A percentile compares a stretch with the other conserved stretches of the same genome.
Evolutionary conservation across 2,113 vertebrate species (phyloP).

Genomic region (Ibidorhyncha struthersii): DNA sequence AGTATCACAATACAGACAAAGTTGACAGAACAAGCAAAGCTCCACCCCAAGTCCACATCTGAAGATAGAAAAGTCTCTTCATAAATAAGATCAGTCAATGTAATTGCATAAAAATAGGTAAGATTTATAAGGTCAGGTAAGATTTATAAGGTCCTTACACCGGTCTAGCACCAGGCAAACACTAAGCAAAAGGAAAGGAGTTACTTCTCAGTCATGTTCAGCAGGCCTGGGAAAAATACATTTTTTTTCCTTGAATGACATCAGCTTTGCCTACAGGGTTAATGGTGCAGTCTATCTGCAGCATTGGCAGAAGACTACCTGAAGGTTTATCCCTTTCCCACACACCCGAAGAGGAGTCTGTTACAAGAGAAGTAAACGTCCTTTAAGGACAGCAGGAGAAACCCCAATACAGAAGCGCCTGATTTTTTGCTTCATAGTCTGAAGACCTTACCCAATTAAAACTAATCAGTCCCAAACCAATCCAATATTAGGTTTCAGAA

Average conservation of each 20-base stretch:
- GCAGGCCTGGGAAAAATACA: neutral
- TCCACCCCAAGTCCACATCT: neutral
- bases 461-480: neutral
- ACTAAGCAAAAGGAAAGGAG: neutral
- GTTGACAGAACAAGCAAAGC: neutral
- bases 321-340: neutral
- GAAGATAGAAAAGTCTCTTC: neutral
- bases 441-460: neutral
- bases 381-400: neutral
- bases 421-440: neutral
- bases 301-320: slow-evolving; percentile 2
- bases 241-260: neutral
- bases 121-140: neutral
- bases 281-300: slow-evolving; percentile 35
- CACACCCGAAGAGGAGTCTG: neutral
- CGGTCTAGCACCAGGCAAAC: neutral
- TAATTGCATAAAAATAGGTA: neutral
- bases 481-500: neutral
- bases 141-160: neutral
- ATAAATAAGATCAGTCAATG: neutral
- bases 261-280: slow-evolving; percentile 15
- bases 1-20: neutral
- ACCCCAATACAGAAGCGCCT: neutral
- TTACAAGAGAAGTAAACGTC: neutral
- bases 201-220: neutral